A percentile compares a stretch with the other conserved stretches of the same genome.
Evolutionary conservation across 64 coral and sea anemone genomes (phyloP).

Genomic region (Dendrophyllia cribrosa): DNA sequence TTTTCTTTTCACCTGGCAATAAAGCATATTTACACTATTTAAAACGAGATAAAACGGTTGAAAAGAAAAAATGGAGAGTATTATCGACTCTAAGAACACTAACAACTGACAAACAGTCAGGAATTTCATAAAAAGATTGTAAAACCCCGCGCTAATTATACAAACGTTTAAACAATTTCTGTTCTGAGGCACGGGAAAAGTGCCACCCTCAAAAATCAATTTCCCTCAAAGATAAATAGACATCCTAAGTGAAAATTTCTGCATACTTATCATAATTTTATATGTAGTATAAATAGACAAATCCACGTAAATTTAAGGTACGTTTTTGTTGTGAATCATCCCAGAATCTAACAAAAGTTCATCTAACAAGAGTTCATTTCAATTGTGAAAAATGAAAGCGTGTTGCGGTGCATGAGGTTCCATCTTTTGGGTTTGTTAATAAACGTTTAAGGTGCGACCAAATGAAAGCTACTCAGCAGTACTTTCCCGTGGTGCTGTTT

Average conservation of each 20-base stretch:
- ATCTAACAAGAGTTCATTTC: too few relatives aligned
- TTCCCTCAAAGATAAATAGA: constrained; percentile 22
- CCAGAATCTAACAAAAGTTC: too few relatives aligned
- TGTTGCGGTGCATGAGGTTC: too few relatives aligned
- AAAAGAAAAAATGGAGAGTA: background rate
- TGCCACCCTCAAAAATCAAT: background rate
- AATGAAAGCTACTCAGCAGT: too few relatives aligned
- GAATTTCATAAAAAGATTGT: constrained; percentile 4
- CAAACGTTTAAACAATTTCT: constrained; percentile 1
- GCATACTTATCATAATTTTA: background rate
- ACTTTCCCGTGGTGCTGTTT: too few relatives aligned
- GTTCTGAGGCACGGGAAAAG: background rate
- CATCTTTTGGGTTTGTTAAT: too few relatives aligned
- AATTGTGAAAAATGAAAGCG: too few relatives aligned
- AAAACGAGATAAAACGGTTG: constrained; percentile 31
- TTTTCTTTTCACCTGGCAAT: background rate
- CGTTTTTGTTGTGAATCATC: background rate
- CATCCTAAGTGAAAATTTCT: background rate
- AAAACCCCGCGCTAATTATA: background rate
- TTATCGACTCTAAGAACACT: background rate
- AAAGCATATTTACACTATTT: constrained; percentile 2
- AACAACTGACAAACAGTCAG: background rate
- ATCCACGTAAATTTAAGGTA: background rate
- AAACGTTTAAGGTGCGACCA: too few relatives aligned
- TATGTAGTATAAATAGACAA: constrained; percentile 33